A percentile compares a stretch with the other conserved stretches of the same genome.
Evolutionary conservation across 2,888 invertebrate genomes (phyloP).

Genomic region (Scelioninae gen. 1): DNA sequence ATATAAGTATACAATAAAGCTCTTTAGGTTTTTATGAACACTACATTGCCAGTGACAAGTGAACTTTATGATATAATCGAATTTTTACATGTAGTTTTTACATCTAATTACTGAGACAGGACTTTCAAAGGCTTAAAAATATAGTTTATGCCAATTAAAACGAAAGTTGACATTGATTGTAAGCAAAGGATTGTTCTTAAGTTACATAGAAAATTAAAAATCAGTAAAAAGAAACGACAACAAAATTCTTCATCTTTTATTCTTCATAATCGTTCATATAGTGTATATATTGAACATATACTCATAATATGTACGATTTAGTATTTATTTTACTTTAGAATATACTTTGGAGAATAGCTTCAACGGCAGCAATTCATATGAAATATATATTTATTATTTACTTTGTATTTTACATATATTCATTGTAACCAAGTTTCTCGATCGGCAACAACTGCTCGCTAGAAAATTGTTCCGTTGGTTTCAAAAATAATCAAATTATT

Average conservation of each 20-base stretch:
- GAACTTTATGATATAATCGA: slow-evolving; percentile 23
- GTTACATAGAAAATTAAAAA: slow-evolving; percentile 5
- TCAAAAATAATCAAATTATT: slow-evolving; percentile 35
- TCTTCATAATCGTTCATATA: slow-evolving; percentile 35
- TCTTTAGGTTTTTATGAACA: slow-evolving; percentile 48
- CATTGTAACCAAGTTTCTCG: slow-evolving; percentile 46
- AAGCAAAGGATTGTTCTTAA: slow-evolving; percentile 12
- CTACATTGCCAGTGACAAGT: slow-evolving; percentile 36
- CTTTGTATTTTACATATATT: slow-evolving; percentile 65
- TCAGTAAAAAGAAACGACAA: slow-evolving; percentile 17
- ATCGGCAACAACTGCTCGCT: slow-evolving; percentile 45
- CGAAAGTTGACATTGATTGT: neutral
- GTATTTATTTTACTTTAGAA: slow-evolving; percentile 82
- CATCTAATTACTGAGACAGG: neutral
- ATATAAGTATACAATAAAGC: slow-evolving; percentile 53
- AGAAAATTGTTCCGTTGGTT: slow-evolving; percentile 38
- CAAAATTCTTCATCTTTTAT: slow-evolving; percentile 22
- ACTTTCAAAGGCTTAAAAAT: neutral
- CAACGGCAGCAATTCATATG: slow-evolving; percentile 81
- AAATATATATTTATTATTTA: slow-evolving; percentile 76
- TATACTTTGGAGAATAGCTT: slow-evolving; percentile 81
- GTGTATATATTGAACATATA: slow-evolving; percentile 52
- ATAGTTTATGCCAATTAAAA: neutral
- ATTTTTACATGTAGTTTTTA: slow-evolving; percentile 12
- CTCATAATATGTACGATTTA: slow-evolving; percentile 72